Evolutionary conservation across 2,888 invertebrate genomes (phyloP), one percentile per base, ranked within the genome.

Genomic region (Ametastegia equiseti): DNA sequence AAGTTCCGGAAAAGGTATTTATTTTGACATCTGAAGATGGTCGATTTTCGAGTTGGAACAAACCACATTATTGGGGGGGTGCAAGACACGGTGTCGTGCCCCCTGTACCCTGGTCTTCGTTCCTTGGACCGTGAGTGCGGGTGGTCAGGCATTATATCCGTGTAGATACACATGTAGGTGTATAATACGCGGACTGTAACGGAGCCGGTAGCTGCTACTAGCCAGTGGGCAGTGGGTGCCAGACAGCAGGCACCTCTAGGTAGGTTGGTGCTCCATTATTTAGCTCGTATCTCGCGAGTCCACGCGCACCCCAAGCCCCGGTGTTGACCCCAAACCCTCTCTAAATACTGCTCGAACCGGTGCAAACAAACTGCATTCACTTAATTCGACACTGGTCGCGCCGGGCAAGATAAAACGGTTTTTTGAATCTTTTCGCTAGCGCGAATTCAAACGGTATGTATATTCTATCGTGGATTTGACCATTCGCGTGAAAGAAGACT

Each of bases 241-340:
- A 78, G 54, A 30, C 78, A 78, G 60, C 60, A 75, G 42, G 42
- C 36, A 60, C 33, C 39, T 45, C 42, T 60, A 78, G 33, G 78
- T 23, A 39, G 73, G 78, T 60, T 45, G 36, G 78, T 78, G 86
- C 47, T 83, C 89, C 88, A 89, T 89, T 89, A 89, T 89, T 89
- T 89, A 78, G 60, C 89, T 89, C 89, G 86, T 89, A 89, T 89
- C 89, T 89, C 89, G 88, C 87, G 89, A 87, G 86, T 84, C 88
- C 89, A 89, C 86, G 88, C 89, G 85, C 85, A 83, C 83, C 82
- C 84, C 81, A 15, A 65, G 81, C 47, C 82, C 71, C 73, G n/a
- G 45, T 81, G 67, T 39, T 65, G 73, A 73, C 82, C 83, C 78
- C 78, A 81, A 73, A 83, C 80, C 82, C 79, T 84, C 82, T 83